Conservation (phyloP, 2,797 vertebrate genomes). For the Natrix natrix region DNA sequence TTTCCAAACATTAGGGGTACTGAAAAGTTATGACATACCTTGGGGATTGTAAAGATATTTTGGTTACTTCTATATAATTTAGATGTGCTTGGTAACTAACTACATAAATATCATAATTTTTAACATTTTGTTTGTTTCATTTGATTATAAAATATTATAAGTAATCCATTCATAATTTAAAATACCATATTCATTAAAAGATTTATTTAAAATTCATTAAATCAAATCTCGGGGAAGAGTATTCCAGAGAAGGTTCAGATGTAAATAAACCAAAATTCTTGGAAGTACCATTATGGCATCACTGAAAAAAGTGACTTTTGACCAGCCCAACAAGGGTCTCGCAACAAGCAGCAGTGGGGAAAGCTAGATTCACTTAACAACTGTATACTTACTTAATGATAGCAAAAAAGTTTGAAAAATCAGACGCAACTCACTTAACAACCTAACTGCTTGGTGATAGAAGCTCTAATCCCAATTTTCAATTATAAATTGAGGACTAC, state of each 20-base stretch:
- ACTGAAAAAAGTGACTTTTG: neutral
- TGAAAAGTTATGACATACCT: too few relatives aligned
- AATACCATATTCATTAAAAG: neutral
- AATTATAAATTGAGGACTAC: neutral
- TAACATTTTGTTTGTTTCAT: too few relatives aligned
- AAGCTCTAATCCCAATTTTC: neutral
- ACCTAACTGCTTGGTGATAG: neutral
- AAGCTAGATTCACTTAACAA: neutral
- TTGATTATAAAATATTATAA: neutral
- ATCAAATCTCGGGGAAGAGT: neutral
- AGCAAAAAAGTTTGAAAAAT: neutral
- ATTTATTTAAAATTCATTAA: neutral
- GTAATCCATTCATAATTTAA: neutral
- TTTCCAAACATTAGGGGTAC: too few relatives aligned
- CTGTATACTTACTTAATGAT: neutral
- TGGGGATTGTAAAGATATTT: too few relatives aligned
- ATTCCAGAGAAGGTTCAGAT: neutral
- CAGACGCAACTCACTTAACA: neutral
- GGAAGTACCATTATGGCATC: neutral
- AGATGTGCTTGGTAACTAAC: too few relatives aligned
- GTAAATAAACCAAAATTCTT: neutral
- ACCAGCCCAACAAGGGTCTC: neutral
- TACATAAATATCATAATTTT: too few relatives aligned
- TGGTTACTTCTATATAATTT: too few relatives aligned
- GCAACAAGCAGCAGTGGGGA: neutral